Conservation (phyloP, 2,888 invertebrate species). For the Drosophila bunnanda region DNA sequence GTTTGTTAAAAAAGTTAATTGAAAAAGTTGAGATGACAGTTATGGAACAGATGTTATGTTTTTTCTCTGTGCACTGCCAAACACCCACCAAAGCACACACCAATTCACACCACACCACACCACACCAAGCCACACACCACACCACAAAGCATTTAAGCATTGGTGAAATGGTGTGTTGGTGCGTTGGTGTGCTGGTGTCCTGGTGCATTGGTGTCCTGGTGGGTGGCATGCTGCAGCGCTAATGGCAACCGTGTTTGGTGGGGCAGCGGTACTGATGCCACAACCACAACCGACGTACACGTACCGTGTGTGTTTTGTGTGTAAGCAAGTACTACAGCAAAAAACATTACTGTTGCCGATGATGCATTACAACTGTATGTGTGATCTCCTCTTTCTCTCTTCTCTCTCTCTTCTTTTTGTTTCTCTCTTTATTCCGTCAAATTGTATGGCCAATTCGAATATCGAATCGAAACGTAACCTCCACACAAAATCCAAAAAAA, state of each 20-base stretch:
- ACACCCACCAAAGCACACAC: constrained; percentile 18
- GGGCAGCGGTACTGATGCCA: constrained; percentile 31
- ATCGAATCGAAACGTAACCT: constrained; percentile 36
- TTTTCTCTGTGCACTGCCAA: constrained; percentile 35
- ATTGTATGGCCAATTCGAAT: constrained; percentile 37
- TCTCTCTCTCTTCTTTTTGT: constrained; percentile 80
- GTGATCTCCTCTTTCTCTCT: constrained; percentile 79
- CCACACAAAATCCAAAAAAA: constrained; percentile 21
- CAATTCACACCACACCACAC: not conserved
- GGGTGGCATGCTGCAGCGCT: constrained; percentile 24
- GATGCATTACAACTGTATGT: constrained; percentile 79
- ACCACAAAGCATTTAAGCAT: constrained; percentile 3
- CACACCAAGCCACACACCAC: not conserved
- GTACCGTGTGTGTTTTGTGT: constrained; percentile 77
- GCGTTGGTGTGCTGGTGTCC: not conserved
- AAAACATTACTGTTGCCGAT: constrained; percentile 71
- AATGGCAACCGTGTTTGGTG: constrained; percentile 47
- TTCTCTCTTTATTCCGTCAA: constrained; percentile 74
- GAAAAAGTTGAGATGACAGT: constrained; percentile 34
- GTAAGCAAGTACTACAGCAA: constrained; percentile 65
- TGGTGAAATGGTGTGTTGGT: not conserved
- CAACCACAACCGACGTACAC: constrained; percentile 64
- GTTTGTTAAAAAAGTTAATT: constrained; percentile 4
- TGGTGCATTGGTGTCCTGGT: constrained; percentile 13
- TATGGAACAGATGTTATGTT: constrained; percentile 30